Percentiles rank a stretch among this genome's conserved stretches.
These are phyloP conservation scores for Trichopoda pennipes DNA, from an alignment of 2,888 invertebrate species.

Conservation along the genomic window DNA sequence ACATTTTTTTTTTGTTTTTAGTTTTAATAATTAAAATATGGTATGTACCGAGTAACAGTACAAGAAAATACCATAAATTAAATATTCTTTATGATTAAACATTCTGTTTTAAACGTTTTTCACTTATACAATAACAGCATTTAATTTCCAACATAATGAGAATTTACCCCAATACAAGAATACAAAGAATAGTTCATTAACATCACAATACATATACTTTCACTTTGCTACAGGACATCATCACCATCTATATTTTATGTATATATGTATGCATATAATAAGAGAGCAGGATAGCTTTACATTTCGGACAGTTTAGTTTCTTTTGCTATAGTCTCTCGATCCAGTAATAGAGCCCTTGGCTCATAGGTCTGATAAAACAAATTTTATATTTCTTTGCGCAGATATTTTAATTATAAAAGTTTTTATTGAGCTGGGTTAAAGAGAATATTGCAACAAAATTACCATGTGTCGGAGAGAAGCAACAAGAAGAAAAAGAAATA, in stretches of 20 bases:
- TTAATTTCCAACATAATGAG: slow-evolving; percentile 17
- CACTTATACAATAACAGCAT: not conserved
- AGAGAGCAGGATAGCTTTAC: too few species aligned
- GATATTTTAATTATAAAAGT: too few species aligned
- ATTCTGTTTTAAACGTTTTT: slow-evolving; percentile 44
- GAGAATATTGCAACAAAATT: too few species aligned
- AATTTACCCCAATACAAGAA: slow-evolving; percentile 24
- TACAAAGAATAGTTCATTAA: slow-evolving; percentile 9
- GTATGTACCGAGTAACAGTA: slow-evolving; percentile 20
- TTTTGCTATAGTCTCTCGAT: too few species aligned
- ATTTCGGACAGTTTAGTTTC: too few species aligned
- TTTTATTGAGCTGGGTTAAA: too few species aligned
- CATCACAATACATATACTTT: slow-evolving; percentile 26
- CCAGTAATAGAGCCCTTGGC: too few species aligned
- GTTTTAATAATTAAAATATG: slow-evolving; percentile 50
- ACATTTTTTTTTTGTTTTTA: slow-evolving; percentile 36
- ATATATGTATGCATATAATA: too few species aligned
- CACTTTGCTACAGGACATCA: slow-evolving; percentile 38
- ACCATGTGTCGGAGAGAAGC: too few species aligned
- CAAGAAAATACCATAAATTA: slow-evolving; percentile 50
- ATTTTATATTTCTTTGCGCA: too few species aligned
- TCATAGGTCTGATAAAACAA: too few species aligned
- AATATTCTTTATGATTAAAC: slow-evolving; percentile 57
- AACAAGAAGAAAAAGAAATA: too few species aligned
- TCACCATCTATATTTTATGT: not conserved